Conservation (phyloP, 1,140 invertebrate species). For the Apis dorsata region DNA sequence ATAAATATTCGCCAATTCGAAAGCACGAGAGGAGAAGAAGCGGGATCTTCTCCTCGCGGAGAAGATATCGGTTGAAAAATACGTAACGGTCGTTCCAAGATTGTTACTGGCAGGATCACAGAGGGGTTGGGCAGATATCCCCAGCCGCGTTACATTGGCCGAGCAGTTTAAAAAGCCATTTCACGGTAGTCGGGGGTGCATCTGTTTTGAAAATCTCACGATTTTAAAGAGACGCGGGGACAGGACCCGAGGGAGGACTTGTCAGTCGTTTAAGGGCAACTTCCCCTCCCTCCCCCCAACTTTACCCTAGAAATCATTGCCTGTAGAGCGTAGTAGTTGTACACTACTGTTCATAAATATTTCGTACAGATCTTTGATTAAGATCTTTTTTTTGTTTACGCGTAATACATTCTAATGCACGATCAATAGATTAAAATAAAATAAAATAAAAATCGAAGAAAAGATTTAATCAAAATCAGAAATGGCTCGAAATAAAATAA, state of each 20-base stretch:
- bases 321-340: neutral
- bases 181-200: slow-evolving; percentile 70
- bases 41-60: neutral
- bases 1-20: slow-evolving; percentile 65
- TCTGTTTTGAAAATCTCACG: slow-evolving; percentile 72
- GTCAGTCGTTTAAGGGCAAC: slow-evolving; percentile 60
- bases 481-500: too few relatives aligned
- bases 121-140: slow-evolving; percentile 41
- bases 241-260: slow-evolving; percentile 57
- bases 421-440: too few relatives aligned
- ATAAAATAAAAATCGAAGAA: too few relatives aligned
- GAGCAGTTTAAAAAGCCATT: slow-evolving; percentile 76
- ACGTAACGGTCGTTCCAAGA: slow-evolving; percentile 69
- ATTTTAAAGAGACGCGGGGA: slow-evolving; percentile 64
- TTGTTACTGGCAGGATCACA: slow-evolving; percentile 69
- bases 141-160: slow-evolving; percentile 58
- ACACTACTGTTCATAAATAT: neutral
- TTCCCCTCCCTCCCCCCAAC: slow-evolving; percentile 1
- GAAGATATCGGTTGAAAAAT: slow-evolving; percentile 70
- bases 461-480: too few relatives aligned
- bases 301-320: slow-evolving; percentile 55
- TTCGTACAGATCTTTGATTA: too few relatives aligned
- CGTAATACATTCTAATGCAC: too few relatives aligned
- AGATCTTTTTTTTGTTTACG: neutral
- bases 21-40: neutral